These are phyloP conservation scores for Physocephala rufipes DNA, from an alignment of 2,888 invertebrate genomes.

Conservation along the genomic window DNA sequence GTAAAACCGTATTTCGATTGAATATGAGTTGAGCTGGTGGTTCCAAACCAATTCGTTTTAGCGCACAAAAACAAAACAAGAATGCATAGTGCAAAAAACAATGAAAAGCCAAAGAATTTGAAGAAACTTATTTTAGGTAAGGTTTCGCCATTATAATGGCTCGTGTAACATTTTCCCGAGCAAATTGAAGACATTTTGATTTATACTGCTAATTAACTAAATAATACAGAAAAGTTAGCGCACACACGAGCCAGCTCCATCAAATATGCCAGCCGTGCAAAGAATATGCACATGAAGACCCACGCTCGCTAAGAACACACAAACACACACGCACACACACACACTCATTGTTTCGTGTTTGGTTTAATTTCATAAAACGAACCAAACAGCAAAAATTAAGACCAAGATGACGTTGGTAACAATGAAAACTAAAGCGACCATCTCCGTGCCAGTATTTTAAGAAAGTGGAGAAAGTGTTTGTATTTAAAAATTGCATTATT, in stretches of 20 bases:
- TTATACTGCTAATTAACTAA: constrained; percentile 8
- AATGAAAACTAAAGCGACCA: too few species aligned
- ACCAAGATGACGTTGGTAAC: too few species aligned
- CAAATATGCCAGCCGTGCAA: too few species aligned
- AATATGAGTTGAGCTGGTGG: too few species aligned
- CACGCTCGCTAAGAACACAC: not conserved
- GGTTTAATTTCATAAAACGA: not conserved
- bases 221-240: not conserved
- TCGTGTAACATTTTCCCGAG: not conserved
- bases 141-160: not conserved
- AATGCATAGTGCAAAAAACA: too few species aligned
- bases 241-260: too few species aligned
- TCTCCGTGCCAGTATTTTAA: too few species aligned
- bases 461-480: too few species aligned
- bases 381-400: not conserved
- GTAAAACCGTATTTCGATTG: too few species aligned
- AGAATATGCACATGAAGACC: not conserved
- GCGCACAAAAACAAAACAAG: not conserved
- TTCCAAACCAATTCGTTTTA: too few species aligned
- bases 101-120: too few species aligned
- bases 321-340: not conserved
- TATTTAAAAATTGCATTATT: too few species aligned
- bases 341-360: not conserved
- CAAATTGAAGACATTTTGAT: constrained; percentile 10
- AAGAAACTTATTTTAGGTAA: not conserved